Evolutionary conservation across 2,113 vertebrate species (phyloP), one percentile per base, ranked within the genome.

Genomic region (Peromyscus polionotus): DNA sequence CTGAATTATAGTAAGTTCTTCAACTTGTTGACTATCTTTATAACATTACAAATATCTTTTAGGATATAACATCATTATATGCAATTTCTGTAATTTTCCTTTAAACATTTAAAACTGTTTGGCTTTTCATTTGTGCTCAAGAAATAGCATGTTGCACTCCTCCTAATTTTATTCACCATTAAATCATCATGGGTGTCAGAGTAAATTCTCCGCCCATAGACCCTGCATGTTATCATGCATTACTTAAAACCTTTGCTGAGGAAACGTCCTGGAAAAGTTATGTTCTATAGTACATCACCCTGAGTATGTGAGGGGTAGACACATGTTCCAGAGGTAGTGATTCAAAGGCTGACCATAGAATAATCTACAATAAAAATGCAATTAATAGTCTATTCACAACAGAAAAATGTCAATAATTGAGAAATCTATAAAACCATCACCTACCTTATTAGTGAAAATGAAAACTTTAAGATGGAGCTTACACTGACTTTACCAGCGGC

Each of bases 131-230:
- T 24, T 83, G 48, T 90, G 36, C 48, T 94, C 33, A 67, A 19
- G 54, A 91, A 89, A 89, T n/a, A 81, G 14, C 33, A 33, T 70
- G 36, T 59, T 95, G 12, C 68, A 36, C 90, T 90, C 65, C 57
- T 96, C 65, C 57, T 96, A 87, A 91, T 95, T 94, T 95, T 77
- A 77, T 31, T 96, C n/a, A 1, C 42, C 59, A 75, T 93, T 90
- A 80, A 88, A 70, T 65, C 86, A 51, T 45, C 45, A 17, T 48
- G 24, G 19, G 26, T 22, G 80, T 93, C 85, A 88, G 48, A 31
- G 59, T 90, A 42, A 42, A 93, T 33, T 93, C 22, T 96, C 79
- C 51, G 22, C 28, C 39, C 42, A 3, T 65, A 68, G 22, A 86
- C 61, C 63, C 91, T 90, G 42, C 17, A 57, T 45, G 48, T 80